Conservation (phyloP, 2,888 invertebrate species). For the Eremobia ochroleuca region DNA sequence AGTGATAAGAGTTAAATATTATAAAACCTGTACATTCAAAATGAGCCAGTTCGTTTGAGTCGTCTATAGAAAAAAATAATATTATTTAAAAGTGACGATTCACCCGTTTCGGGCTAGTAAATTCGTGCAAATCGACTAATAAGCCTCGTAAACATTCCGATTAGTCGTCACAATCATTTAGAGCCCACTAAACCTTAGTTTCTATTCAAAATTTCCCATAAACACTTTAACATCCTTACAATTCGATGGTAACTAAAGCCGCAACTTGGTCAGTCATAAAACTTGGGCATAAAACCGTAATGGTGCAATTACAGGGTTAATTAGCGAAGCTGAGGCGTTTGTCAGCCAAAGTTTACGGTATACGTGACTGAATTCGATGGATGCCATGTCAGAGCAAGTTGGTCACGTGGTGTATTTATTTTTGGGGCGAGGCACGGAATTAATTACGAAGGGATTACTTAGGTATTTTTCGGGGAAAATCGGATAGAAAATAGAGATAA, state of each 20-base stretch:
- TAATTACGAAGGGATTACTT: conserved; percentile 62
- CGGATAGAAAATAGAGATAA: conserved; percentile 16
- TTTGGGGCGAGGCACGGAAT: conserved; percentile 65
- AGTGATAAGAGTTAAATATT: no score
- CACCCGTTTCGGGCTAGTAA: no score
- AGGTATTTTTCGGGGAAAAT: conserved; percentile 45
- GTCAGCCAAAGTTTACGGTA: conserved; percentile 81
- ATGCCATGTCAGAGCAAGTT: conserved; percentile 57
- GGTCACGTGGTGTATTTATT: conserved; percentile 72
- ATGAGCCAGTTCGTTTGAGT: no score
- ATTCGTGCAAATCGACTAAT: no score
- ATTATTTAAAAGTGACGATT: no score
- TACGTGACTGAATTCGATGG: conserved; percentile 80
- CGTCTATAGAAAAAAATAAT: no score
- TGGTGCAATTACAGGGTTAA: conserved; percentile 86
- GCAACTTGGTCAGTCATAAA: conserved; percentile 81
- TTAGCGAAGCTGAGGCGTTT: conserved; percentile 84
- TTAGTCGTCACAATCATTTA: conserved; percentile 30
- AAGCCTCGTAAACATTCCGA: conserved; percentile 3
- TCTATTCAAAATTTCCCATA: conserved; percentile 62
- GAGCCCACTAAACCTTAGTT: conserved; percentile 34
- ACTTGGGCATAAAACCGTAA: conserved; percentile 84
- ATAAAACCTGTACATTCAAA: no score
- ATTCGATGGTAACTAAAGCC: conserved; percentile 65
- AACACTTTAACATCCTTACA: conserved; percentile 53